Evolutionary conservation across 2,113 vertebrate species (phyloP).

Genomic region (Strix aluco): DNA sequence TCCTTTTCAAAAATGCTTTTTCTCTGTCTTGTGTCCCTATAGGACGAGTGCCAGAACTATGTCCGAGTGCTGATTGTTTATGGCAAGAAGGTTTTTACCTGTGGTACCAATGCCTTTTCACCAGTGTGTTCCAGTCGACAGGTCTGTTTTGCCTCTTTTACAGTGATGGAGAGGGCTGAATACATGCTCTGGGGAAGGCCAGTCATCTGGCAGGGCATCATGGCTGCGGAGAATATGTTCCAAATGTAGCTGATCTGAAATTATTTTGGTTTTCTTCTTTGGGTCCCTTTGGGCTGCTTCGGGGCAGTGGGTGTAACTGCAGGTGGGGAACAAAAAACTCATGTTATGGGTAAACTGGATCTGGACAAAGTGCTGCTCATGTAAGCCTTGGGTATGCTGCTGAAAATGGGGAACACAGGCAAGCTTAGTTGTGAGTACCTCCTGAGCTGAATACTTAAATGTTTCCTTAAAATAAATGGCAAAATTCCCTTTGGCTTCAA

Average conservation of each 20-base stretch:
- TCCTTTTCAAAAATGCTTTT: not conserved
- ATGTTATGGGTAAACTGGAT: not conserved
- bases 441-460: not conserved
- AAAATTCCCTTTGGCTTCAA: not conserved
- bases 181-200: not conserved
- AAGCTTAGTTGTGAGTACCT: not conserved
- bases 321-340: not conserved
- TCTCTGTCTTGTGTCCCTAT: not conserved
- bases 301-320: not conserved
- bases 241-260: not conserved
- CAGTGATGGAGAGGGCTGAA: not conserved
- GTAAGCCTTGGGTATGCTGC: not conserved
- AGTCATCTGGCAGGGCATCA: not conserved
- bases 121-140: conserved; percentile 92
- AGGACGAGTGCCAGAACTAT: conserved; percentile 98
- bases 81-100: conserved; percentile 93
- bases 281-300: not conserved
- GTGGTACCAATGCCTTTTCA: conserved; percentile 96
- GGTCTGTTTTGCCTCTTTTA: conserved; percentile 72
- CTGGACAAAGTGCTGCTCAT: not conserved
- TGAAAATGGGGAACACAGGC: not conserved
- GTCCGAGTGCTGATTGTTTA: conserved; percentile 92
- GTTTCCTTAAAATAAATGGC: not conserved
- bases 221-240: not conserved
- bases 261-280: not conserved